Percentiles rank a stretch among this genome's conserved stretches.
Conservation (phyloP, 2,113 vertebrate genomes). For the Neolamprologus brichardi region DNA sequence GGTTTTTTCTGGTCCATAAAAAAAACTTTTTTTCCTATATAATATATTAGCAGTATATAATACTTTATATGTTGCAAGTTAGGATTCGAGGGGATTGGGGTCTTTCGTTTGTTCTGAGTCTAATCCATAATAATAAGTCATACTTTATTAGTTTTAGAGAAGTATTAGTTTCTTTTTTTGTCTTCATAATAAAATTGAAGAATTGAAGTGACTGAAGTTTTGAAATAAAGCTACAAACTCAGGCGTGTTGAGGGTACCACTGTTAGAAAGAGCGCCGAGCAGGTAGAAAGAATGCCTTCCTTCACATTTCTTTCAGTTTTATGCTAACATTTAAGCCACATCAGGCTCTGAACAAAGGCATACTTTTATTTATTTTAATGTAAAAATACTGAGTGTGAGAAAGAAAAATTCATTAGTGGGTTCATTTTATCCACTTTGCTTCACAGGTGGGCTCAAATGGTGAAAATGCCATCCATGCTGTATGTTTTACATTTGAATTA, state of each 20-base stretch:
- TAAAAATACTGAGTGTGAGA: neutral
- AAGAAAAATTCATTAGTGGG: neutral
- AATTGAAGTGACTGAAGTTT: neutral
- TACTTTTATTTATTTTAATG: neutral
- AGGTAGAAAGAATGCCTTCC: neutral
- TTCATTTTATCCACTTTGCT: neutral
- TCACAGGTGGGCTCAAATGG: neutral
- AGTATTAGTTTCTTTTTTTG: neutral
- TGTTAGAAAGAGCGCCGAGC: neutral
- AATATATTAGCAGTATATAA: neutral
- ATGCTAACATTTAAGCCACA: neutral
- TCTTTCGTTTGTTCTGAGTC: neutral
- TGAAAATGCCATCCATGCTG: neutral
- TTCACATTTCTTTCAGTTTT: neutral
- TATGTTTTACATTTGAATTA: neutral
- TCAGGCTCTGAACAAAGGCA: neutral
- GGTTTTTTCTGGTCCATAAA: fast-evolving
- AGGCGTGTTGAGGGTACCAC: neutral
- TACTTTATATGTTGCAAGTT: neutral
- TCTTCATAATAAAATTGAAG: neutral
- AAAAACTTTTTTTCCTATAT: neutral
- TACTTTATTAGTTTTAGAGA: neutral
- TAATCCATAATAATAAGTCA: neutral
- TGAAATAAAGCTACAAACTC: neutral
- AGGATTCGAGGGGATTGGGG: neutral